phyloP scores from a whole-genome alignment of 23 tunicate species.

The Phallusia fumigata region DNA sequence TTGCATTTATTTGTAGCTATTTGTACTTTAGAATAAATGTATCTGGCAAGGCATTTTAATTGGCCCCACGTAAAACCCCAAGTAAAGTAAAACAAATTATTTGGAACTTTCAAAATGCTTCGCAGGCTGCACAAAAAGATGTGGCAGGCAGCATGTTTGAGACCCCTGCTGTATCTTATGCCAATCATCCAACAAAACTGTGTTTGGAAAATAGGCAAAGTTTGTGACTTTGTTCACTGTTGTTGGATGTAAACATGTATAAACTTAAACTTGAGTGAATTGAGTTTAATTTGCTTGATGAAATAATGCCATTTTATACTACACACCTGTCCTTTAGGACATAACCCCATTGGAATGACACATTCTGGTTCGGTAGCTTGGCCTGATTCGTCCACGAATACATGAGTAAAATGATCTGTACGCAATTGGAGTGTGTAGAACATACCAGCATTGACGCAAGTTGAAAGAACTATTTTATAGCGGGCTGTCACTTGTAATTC shows the following conservation, averaged over 20 bases:
- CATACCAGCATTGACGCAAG: slow-evolving; percentile 81
- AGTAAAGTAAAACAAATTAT: no score
- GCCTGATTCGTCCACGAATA: slow-evolving; percentile 83
- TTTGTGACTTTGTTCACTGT: neutral
- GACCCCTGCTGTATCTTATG: no score
- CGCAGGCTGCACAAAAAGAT: no score
- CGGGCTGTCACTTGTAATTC: slow-evolving; percentile 31
- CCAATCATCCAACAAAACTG: no score
- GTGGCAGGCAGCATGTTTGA: no score
- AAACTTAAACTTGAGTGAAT: no score
- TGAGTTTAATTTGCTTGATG: neutral
- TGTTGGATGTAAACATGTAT: no score
- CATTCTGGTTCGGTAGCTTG: slow-evolving; percentile 90
- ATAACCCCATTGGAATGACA: slow-evolving; percentile 72
- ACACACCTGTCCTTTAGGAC: slow-evolving; percentile 53
- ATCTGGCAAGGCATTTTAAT: no score
- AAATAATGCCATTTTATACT: neutral
- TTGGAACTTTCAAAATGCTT: no score
- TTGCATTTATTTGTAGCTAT: no score
- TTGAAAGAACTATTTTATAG: slow-evolving; percentile 64
- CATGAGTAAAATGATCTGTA: slow-evolving; percentile 76
- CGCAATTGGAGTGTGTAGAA: slow-evolving; percentile 45
- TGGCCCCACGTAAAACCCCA: no score
- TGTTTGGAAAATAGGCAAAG: neutral
- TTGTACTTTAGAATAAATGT: no score